Percentiles rank a stretch among this genome's conserved stretches.
These are phyloP conservation scores for Sardinella longiceps DNA, from an alignment of 2,797 vertebrate genomes.

Conservation along the genomic window DNA sequence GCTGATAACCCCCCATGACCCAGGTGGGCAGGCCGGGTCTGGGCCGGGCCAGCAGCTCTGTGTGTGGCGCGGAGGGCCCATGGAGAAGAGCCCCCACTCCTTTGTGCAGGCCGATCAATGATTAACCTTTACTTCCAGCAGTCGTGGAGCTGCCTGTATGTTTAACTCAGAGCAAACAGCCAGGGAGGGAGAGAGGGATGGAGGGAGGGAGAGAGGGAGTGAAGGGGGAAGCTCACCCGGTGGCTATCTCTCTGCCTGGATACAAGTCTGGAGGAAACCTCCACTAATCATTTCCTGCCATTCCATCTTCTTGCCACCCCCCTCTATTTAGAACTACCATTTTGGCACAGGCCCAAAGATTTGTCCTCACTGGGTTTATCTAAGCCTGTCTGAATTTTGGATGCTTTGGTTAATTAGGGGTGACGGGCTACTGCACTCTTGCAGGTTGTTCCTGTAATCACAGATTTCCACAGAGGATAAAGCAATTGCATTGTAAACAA, in stretches of 20 bases:
- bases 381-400: constrained; percentile 5
- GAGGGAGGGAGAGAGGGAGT: constrained; percentile 25
- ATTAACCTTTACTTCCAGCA: constrained; percentile 73
- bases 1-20: constrained; percentile 6
- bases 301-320: not conserved
- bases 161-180: constrained; percentile 76
- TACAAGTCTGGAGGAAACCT: constrained; percentile 32
- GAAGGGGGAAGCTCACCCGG: constrained; percentile 44
- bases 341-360: constrained; percentile 3
- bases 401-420: constrained; percentile 24
- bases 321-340: not conserved
- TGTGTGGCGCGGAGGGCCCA: constrained; percentile 61
- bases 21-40: constrained; percentile 63
- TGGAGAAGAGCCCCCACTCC: constrained; percentile 40
- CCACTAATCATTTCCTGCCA: constrained; percentile 48
- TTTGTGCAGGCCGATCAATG: constrained; percentile 79
- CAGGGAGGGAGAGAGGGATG: constrained; percentile 37
- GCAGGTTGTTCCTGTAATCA: constrained; percentile 20
- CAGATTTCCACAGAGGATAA: constrained; percentile 25
- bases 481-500: not conserved
- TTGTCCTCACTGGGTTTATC: constrained; percentile 6
- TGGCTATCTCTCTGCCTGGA: constrained; percentile 33
- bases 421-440: constrained; percentile 13
- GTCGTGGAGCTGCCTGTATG: constrained; percentile 67
- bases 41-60: constrained; percentile 66